Conservation (phyloP, 2,113 vertebrate species). For the Sturnus vulgaris region DNA sequence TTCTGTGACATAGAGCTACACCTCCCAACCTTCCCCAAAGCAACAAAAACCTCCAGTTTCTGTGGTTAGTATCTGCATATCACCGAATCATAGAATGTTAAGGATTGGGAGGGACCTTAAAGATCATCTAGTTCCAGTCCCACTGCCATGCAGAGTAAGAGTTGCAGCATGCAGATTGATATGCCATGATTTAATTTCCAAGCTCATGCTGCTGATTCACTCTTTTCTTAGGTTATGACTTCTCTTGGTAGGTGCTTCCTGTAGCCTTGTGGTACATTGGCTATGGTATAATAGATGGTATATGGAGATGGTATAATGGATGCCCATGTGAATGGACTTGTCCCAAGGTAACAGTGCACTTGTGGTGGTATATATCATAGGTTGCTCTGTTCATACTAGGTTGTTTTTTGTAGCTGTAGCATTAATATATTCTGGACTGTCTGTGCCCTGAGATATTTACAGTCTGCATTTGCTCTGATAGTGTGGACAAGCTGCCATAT, state of each 20-base stretch:
- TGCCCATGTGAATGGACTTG: not conserved
- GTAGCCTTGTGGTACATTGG: accelerated
- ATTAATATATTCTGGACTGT: not conserved
- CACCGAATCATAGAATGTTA: not conserved
- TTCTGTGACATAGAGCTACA: not conserved
- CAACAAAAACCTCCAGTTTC: not conserved
- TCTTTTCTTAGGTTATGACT: not conserved
- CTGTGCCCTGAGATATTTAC: not conserved
- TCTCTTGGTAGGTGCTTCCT: not conserved
- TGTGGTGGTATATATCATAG: not conserved
- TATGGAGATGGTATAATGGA: not conserved
- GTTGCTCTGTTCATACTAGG: not conserved
- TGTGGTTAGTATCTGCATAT: not conserved
- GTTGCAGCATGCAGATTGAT: not conserved
- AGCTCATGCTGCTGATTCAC: not conserved
- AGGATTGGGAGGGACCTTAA: not conserved
- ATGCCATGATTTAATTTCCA: not conserved
- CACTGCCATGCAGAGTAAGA: not conserved
- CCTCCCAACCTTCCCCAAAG: not conserved
- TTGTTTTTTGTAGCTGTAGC: not conserved
- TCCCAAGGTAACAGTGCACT: not conserved
- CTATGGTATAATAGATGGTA: not conserved
- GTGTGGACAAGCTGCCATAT: not conserved
- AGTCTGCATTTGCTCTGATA: not conserved
- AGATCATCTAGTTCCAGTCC: not conserved